phyloP scores from a whole-genome alignment of 2,797 vertebrate species.

The Amazona ochrocephala region DNA sequence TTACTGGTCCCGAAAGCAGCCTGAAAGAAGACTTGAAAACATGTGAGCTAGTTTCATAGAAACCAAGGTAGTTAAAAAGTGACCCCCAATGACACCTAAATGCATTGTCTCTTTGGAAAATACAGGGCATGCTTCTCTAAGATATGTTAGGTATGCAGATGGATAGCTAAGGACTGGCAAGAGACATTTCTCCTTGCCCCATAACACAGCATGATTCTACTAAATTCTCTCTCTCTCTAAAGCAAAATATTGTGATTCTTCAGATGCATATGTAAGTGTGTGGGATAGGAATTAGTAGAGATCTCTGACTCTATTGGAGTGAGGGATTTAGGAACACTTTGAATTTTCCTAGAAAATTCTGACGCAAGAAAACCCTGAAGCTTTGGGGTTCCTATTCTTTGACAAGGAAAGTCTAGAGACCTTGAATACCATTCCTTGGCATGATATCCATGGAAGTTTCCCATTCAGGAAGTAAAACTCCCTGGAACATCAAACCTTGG shows the following conservation, averaged over 20 bases:
- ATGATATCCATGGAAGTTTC: neutral
- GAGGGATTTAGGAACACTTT: neutral
- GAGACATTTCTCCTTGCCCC: neutral
- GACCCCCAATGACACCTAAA: neutral
- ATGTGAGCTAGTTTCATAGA: neutral
- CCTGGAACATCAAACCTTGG: neutral
- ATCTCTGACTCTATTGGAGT: neutral
- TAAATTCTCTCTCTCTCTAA: neutral
- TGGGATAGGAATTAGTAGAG: neutral
- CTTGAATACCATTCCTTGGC: neutral
- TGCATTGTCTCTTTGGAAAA: neutral
- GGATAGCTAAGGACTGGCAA: neutral
- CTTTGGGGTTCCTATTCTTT: neutral
- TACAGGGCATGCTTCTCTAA: neutral
- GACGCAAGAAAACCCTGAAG: neutral
- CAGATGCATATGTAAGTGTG: fast-evolving
- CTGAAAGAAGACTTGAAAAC: neutral
- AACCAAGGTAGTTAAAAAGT: neutral
- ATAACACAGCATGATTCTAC: neutral
- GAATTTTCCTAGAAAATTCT: neutral
- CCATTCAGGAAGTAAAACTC: neutral
- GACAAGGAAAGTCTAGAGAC: neutral
- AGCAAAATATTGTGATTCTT: neutral
- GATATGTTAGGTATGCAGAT: neutral
- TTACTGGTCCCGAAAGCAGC: neutral